These are phyloP conservation scores for Conger conger DNA, from an alignment of 2,113 vertebrate species.

Conservation along the genomic window DNA sequence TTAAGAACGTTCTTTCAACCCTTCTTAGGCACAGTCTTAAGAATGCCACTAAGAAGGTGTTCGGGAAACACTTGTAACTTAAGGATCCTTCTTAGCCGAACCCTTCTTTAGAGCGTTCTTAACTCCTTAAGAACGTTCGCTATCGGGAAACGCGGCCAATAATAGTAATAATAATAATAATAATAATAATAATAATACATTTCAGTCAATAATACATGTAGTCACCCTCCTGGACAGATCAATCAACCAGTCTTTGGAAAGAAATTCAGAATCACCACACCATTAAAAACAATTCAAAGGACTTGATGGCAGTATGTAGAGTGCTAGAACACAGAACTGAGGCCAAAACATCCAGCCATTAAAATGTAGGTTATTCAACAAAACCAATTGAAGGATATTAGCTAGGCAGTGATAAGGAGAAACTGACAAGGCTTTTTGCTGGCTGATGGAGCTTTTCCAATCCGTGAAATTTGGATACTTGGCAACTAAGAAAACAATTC, in stretches of 20 bases:
- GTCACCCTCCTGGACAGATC: not conserved
- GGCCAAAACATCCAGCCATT: slow-evolving; percentile 59
- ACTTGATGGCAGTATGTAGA: slow-evolving; percentile 52
- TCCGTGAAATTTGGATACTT: slow-evolving; percentile 75
- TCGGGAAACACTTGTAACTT: no score
- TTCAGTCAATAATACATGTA: no score
- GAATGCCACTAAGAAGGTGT: no score
- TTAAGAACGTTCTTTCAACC: no score
- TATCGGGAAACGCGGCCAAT: no score
- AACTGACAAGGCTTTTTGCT: slow-evolving; percentile 57
- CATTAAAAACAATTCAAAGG: slow-evolving; percentile 43
- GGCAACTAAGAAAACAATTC: slow-evolving; percentile 73
- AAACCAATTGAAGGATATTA: slow-evolving; percentile 75
- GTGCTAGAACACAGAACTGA: slow-evolving; percentile 52
- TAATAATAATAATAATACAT: no score
- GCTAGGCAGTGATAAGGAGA: slow-evolving; percentile 60
- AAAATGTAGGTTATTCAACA: slow-evolving; percentile 64
- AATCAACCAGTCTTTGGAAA: not conserved
- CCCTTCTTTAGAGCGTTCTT: no score
- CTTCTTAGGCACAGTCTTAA: no score
- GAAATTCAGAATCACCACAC: not conserved
- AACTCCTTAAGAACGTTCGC: no score
- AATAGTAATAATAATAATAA: no score
- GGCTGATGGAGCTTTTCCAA: slow-evolving; percentile 61
- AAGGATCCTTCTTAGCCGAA: no score